phyloP scores from a whole-genome alignment of 2,113 vertebrate genomes.

The Numenius arquata region DNA sequence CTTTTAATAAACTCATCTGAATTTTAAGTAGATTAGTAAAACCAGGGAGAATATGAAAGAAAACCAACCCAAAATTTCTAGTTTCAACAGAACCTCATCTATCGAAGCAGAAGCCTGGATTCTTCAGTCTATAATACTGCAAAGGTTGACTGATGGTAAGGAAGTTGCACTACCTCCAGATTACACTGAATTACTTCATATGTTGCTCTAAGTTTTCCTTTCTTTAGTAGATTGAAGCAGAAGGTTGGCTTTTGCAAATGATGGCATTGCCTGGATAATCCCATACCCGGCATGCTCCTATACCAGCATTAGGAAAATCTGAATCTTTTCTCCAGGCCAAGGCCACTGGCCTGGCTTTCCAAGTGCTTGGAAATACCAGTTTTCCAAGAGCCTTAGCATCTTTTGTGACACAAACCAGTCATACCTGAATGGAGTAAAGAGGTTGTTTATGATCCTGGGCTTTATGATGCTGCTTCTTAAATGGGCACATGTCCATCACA shows the following conservation, averaged over 20 bases:
- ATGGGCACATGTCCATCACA: neutral
- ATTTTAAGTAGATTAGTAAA: neutral
- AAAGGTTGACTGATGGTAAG: neutral
- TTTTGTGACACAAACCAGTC: rapidly evolving
- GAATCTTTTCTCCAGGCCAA: neutral
- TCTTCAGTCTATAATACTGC: neutral
- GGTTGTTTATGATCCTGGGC: neutral
- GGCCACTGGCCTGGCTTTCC: too few relatives aligned
- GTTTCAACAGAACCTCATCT: neutral
- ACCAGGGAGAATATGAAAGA: neutral
- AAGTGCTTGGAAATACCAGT: neutral
- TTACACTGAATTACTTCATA: neutral
- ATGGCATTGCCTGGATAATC: neutral
- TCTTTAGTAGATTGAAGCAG: neutral
- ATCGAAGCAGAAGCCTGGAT: neutral
- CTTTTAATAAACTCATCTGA: neutral
- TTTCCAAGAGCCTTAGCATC: neutral
- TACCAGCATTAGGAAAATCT: neutral
- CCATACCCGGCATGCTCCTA: neutral
- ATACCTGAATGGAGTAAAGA: neutral
- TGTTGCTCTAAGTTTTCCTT: neutral
- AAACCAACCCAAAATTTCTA: neutral
- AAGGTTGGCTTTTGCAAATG: neutral
- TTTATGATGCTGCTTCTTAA: neutral
- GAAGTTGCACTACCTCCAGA: neutral